A percentile compares a stretch with the other conserved stretches of the same genome.
Evolutionary conservation across 1,140 invertebrate genomes (phyloP).

Genomic region (Capitella teleta): DNA sequence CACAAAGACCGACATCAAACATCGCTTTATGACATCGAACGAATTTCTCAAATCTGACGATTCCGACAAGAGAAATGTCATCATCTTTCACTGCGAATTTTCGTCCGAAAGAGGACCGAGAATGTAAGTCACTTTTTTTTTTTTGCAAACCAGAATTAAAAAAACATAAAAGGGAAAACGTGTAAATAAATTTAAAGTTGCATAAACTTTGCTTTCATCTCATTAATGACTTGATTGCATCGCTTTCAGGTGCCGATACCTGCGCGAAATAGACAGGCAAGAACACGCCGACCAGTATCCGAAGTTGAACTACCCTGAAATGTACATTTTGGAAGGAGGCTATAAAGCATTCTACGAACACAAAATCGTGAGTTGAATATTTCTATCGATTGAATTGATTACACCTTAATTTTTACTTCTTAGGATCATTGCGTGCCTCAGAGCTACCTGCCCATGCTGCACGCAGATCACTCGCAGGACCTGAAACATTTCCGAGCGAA

Average conservation of each 20-base stretch:
- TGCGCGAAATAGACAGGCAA: no score
- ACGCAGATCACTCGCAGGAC: slow-evolving; percentile 61
- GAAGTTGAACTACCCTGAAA: neutral
- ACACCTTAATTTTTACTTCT: neutral
- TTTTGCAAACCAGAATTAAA: slow-evolving; percentile 73
- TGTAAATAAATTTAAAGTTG: no score
- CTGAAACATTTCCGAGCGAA: slow-evolving; percentile 62
- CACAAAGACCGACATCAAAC: no score
- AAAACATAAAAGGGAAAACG: slow-evolving; percentile 48
- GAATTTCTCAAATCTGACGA: no score
- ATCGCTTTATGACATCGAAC: no score
- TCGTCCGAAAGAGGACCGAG: slow-evolving; percentile 87
- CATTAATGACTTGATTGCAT: no score
- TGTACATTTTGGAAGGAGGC: neutral
- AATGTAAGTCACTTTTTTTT: slow-evolving; percentile 59
- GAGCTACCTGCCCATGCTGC: slow-evolving; percentile 65
- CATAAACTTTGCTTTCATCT: no score
- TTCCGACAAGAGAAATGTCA: no score
- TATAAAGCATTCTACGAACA: no score
- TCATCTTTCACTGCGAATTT: slow-evolving; percentile 98
- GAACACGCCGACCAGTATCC: no score
- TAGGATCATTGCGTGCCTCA: slow-evolving; percentile 60
- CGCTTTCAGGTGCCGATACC: no score
- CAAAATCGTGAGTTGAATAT: slow-evolving; percentile 40
- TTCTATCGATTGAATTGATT: neutral